phyloP scores from a whole-genome alignment of 2,888 invertebrate species.

The Itoplectis maculator region DNA sequence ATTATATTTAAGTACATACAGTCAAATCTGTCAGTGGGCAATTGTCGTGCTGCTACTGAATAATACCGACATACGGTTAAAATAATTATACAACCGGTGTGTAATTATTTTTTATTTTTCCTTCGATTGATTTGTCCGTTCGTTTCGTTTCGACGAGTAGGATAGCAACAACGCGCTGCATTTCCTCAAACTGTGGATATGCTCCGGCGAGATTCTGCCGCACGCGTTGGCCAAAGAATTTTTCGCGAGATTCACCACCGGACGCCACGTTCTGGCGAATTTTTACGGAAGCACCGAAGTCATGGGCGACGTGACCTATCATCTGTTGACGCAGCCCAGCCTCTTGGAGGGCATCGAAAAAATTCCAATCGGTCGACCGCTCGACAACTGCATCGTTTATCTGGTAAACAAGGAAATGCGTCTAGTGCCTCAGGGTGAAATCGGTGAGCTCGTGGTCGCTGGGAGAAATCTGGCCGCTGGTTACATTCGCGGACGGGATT shows the following conservation, averaged over 20 bases:
- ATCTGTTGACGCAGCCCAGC: constrained; percentile 87
- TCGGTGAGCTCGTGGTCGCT: constrained; percentile 93
- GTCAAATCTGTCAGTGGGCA: too few species aligned
- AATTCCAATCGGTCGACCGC: constrained; percentile 92
- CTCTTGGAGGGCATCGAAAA: constrained; percentile 88
- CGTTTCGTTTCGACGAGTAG: constrained; percentile 76
- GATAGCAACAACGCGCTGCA: constrained; percentile 86
- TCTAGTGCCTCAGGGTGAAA: constrained; percentile 89
- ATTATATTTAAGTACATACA: neutral
- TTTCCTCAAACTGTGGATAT: constrained; percentile 91
- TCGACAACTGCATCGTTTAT: constrained; percentile 93
- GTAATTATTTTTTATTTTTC: neutral
- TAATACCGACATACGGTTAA: too few species aligned
- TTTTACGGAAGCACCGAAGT: constrained; percentile 97
- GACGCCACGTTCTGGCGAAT: constrained; percentile 90
- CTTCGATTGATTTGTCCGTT: constrained; percentile 6
- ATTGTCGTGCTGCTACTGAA: too few species aligned
- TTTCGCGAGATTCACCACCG: constrained; percentile 90
- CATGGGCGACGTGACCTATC: constrained; percentile 95
- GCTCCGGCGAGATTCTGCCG: constrained; percentile 94
- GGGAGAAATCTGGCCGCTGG: constrained; percentile 93
- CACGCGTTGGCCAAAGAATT: constrained; percentile 90
- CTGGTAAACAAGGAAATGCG: constrained; percentile 91
- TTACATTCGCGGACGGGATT: constrained; percentile 91
- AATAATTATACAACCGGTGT: too few species aligned